Evolutionary conservation across 1,140 invertebrate species (phyloP), one percentile per base, ranked within the genome.

Genomic region (Pseudoatta argentina): DNA sequence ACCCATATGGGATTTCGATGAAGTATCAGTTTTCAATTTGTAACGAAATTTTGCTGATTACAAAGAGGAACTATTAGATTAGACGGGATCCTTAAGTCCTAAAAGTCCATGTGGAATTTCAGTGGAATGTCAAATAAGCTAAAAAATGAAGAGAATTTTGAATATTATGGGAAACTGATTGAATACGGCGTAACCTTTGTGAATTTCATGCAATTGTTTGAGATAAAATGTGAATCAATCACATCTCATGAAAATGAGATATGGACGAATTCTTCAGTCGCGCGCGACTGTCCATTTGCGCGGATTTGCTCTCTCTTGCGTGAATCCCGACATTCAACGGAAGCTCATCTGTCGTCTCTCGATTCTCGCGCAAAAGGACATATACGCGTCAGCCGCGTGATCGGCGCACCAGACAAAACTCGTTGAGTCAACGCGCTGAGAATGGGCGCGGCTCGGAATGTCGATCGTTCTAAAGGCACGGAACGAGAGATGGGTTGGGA

Each of bases 381-480:
- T 72, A 66, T 30, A 30, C 57, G 53, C 82, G 77, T 39, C 34
- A 39, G 34, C 34, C 34, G n/a, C 59, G 71, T 85, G 55, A 57
- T 61, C 57, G 69, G 67, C 59, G 53, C 64, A 57, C 39, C 66
- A 88, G 85, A 92, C 86, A 93, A 92, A 92, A 92, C 93, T 92
- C 77, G 91, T 92, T 88, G 91, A 93, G 91, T 92, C 91, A 93
- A 94, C 91, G 93, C 89, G 92, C 91, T 93, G 91, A 91, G 78
- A 94, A 93, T 94, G 93, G 93, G 94, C 91, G 94, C 94, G 93
- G 93, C 93, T 86, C 78, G 93, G 94, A 94, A 94, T 94, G 94
- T 92, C 93, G 93, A 93, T 94, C 92, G 91, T 90, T 91, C 87
- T 64, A 57, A 81, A 72, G 76, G 53, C 30, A 59, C 61, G 24